Base-by-base conservation (phyloP, 2,113 vertebrate genomes). In the Tenebrosternarchus preto region DNA sequence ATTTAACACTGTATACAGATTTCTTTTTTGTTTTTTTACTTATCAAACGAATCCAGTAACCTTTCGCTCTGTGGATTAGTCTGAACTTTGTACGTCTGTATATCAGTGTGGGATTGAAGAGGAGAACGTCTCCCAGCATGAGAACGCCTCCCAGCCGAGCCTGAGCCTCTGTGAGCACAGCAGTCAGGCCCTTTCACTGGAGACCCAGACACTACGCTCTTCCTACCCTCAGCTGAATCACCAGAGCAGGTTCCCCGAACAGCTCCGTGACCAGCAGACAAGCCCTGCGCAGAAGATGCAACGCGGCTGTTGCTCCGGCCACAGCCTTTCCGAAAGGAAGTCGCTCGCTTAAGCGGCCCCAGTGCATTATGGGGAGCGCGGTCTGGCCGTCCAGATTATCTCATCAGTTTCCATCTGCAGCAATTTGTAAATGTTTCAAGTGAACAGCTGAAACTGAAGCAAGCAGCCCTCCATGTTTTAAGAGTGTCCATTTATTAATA, bases 371-470 rank as follows among this genome's bases (percentile, higher is more conserved):
- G 15, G 33, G 39, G 20, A 7, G 17, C 22, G 1, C 24, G 7
- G 22, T 46, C 17, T 12, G 33, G 31, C 7, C 57, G 12, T 57
- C 16, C 16, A 22, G 70, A 64, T 36, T 66, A 73, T 64, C 70
- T 53, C 25, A 64, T 80, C 20, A 55, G 29, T 73, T 53, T 55
- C 36, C 19, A 36, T 7, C 33, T 61, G 2, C n/a, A 24, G 57
- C 57, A 56, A 66, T 80, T 73, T 80, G 22, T 57, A n/a, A 19
- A 61, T 11, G 33, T 33, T 76, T 25, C 22, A 15, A 33, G 55
- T 16, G 53, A 78, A 69, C 76, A 22, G 55, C 53, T 27, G 66
- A 78, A 78, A 69, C 36, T 43, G 66, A 78, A 59, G 31, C 11
- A 9, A 36, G 59, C 69, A 31, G 72, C 60, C 20, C 22, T 50